phyloP scores from a whole-genome alignment of 30 jellyfish, hydroid and myxozoan species.

The Mastigias papua region DNA sequence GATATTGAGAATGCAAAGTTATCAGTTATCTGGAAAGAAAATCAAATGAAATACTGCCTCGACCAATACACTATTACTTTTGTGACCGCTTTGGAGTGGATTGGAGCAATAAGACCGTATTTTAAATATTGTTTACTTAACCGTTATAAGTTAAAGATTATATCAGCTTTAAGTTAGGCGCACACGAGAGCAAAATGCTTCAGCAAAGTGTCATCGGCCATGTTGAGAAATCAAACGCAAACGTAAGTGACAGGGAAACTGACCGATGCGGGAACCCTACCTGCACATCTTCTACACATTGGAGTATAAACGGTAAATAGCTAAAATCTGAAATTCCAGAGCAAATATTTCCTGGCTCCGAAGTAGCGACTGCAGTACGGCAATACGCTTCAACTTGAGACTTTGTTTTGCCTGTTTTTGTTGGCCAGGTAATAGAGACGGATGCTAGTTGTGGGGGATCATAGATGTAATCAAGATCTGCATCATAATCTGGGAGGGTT shows the following conservation, averaged over 20 bases:
- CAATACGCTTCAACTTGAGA: constrained; percentile 48
- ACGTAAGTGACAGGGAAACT: background rate
- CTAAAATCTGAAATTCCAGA: constrained; percentile 46
- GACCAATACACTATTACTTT: background rate
- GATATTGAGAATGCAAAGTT: constrained; percentile 50
- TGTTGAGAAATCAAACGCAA: background rate
- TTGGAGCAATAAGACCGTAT: no score
- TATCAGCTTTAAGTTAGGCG: background rate
- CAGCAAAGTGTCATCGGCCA: background rate
- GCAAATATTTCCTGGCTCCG: constrained; percentile 73
- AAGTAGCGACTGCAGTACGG: constrained; percentile 24
- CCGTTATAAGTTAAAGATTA: background rate
- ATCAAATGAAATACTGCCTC: background rate
- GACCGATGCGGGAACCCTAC: constrained; percentile 30
- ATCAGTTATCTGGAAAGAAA: constrained; percentile 53
- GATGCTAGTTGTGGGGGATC: background rate
- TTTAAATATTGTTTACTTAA: background rate
- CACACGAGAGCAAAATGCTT: background rate
- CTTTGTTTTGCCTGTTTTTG: constrained; percentile 73
- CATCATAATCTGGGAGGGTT: background rate
- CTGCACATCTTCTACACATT: constrained; percentile 87
- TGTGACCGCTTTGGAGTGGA: background rate
- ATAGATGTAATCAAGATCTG: background rate
- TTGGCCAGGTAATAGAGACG: constrained; percentile 50
- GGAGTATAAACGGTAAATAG: constrained; percentile 29